A percentile compares a stretch with the other conserved stretches of the same genome.
Conservation (phyloP, 2,888 invertebrate genomes). For the Andrena praecox region DNA sequence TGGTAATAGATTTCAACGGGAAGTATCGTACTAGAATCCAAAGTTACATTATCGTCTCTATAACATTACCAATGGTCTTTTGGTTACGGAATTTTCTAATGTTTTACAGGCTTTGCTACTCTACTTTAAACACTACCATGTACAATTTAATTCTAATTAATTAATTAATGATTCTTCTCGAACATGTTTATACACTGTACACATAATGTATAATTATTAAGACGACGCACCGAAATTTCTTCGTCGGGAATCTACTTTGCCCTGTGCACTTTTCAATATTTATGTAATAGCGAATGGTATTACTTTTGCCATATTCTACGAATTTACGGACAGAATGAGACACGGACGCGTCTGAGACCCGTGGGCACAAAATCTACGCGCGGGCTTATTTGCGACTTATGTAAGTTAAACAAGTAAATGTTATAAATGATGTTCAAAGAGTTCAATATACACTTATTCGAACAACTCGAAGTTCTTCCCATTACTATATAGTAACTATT, state of each 20-base stretch:
- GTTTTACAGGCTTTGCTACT: conserved; percentile 52
- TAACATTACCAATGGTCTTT: background rate
- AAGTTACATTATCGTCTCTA: background rate
- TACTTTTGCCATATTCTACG: conserved; percentile 27
- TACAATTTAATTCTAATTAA: conserved; percentile 47
- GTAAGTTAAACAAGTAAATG: conserved; percentile 54
- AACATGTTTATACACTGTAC: conserved; percentile 16
- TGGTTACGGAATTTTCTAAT: background rate
- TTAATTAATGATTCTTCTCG: conserved; percentile 19
- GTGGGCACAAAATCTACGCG: conserved; percentile 20
- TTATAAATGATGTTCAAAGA: conserved; percentile 54
- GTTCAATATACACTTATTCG: conserved; percentile 51
- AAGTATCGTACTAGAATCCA: background rate
- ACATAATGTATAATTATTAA: conserved; percentile 7
- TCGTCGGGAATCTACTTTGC: background rate
- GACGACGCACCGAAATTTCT: conserved; percentile 10
- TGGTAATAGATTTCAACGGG: background rate
- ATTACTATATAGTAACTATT: background rate
- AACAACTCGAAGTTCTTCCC: conserved; percentile 1
- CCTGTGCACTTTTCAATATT: conserved; percentile 4
- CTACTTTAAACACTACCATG: conserved; percentile 47
- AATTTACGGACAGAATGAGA: conserved; percentile 1
- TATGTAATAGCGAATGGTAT: conserved; percentile 23
- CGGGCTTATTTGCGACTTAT: conserved; percentile 47
- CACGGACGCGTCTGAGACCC: conserved; percentile 6